Base-by-base conservation (phyloP, 1,140 invertebrate species). In the Pseudomyrmex cubaensis region DNA sequence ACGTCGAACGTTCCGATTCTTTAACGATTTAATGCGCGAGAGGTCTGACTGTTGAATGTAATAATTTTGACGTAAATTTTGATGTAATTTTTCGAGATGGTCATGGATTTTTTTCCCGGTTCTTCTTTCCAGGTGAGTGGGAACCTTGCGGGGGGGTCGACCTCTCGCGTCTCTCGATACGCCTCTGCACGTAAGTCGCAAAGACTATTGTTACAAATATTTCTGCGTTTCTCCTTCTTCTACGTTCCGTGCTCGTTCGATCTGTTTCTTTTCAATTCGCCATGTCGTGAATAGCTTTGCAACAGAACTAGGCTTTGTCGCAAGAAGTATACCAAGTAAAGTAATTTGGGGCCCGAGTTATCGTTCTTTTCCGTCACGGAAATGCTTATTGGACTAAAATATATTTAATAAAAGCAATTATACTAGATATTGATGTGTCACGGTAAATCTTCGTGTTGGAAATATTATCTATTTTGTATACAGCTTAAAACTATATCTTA, bases 81-180 rank as follows among this genome's bases (percentile, higher is more conserved):
- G 70, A 83, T 88, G 75, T 84, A 82, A 78, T 75, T 77, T 35
- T 35, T 35, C 5, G 72, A 82, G 80, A 89, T 93, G 92, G 92
- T 93, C 91, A 93, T 90, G 35, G 90, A 90, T 91, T 90, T 91
- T 93, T 93, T 87, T 94, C 92, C 92, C 92, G 92, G 92, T 93
- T 94, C 91, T 93, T 94, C 91, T 93, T 94, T 94, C 88, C 93
- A 94, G 93, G 92, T 93, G 93, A 94, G 93, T 94, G 93, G 93
- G 93, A 94, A 94, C 92, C 91, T 93, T 93, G 92, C 92, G 92
- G 90, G 93, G 92, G 88, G 92, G 91, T 90, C 92, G 90, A 90
- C 92, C 90, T 91, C 92, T 92, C 92, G 92, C 92, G 91, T 92
- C 93, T 90, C 89, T 93, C 92, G 85, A 92, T 87, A 93, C 92